Conservation (phyloP, 2,113 vertebrate species). For the Tautogolabrus adspersus region DNA sequence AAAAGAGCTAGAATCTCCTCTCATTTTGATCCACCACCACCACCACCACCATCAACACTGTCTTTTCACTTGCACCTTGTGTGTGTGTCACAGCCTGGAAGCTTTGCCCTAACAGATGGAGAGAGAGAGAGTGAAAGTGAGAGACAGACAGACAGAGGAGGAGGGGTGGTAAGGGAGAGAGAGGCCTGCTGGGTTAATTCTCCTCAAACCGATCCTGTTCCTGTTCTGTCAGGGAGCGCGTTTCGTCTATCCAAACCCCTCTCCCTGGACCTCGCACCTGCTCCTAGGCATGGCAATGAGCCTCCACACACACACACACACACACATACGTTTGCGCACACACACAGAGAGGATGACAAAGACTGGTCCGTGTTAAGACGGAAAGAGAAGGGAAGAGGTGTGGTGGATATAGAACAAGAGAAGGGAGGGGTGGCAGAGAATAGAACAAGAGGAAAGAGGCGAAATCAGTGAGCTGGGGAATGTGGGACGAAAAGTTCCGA, state of each 20-base stretch:
- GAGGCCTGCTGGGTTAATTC: slow-evolving; percentile 80
- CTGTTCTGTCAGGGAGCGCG: slow-evolving; percentile 75
- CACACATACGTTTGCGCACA: background rate
- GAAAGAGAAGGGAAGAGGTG: slow-evolving; percentile 16
- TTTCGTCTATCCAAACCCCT: slow-evolving; percentile 66
- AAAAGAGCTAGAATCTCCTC: slow-evolving; percentile 24
- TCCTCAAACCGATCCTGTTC: slow-evolving; percentile 80
- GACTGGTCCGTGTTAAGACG: slow-evolving; percentile 46
- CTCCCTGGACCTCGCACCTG: slow-evolving; percentile 73
- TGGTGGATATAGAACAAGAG: slow-evolving; percentile 39
- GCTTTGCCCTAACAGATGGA: slow-evolving; percentile 67
- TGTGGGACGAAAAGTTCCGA: slow-evolving; percentile 22
- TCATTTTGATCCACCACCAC: slow-evolving; percentile 44
- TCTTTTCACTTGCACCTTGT: slow-evolving; percentile 46
- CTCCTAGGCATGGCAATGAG: slow-evolving; percentile 75
- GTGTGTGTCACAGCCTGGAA: slow-evolving; percentile 58
- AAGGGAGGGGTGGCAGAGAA: slow-evolving; percentile 7
- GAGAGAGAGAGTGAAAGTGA: slow-evolving; percentile 17
- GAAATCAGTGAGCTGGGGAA: slow-evolving; percentile 10
- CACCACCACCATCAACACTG: slow-evolving; percentile 22
- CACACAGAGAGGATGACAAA: slow-evolving; percentile 42
- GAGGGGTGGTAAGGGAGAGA: slow-evolving; percentile 1
- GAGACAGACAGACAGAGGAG: slow-evolving; percentile 39
- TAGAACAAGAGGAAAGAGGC: slow-evolving; percentile 3
- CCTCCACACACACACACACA: slow-evolving; percentile 28